phyloP scores from a whole-genome alignment of 2,888 invertebrate species.

The Stenoptilia bipunctidactyla region DNA sequence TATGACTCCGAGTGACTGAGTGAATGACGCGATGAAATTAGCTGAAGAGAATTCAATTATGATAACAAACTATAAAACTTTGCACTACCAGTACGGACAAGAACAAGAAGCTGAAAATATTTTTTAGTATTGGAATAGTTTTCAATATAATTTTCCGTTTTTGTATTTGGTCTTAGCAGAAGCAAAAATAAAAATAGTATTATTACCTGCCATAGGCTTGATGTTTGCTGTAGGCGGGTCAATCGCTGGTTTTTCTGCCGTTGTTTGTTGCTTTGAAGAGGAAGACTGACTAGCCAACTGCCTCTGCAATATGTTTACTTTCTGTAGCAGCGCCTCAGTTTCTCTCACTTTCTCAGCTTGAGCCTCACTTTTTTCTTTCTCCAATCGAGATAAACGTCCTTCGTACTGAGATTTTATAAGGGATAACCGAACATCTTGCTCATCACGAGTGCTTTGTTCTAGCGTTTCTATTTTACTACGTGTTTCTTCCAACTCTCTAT shows the following conservation, averaged over 20 bases:
- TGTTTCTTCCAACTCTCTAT: constrained; percentile 69
- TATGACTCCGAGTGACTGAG: no score
- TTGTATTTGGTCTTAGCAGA: no score
- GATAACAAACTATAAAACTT: no score
- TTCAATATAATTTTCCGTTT: no score
- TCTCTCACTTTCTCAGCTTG: constrained; percentile 73
- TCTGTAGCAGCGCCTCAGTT: constrained; percentile 79
- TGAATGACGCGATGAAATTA: no score
- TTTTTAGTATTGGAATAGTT: no score
- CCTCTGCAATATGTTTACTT: constrained; percentile 77
- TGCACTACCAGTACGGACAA: no score
- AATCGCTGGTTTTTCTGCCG: constrained; percentile 65
- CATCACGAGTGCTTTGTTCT: constrained; percentile 66
- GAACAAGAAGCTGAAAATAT: no score
- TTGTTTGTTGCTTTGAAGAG: constrained; percentile 74
- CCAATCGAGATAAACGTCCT: constrained; percentile 75
- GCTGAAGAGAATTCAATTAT: no score
- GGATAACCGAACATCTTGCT: constrained; percentile 69
- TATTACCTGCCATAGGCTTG: constrained; percentile 90
- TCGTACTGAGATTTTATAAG: constrained; percentile 79
- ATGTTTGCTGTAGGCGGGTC: constrained; percentile 89
- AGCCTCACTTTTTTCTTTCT: constrained; percentile 79
- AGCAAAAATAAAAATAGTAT: no score
- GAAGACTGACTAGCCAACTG: constrained; percentile 80
- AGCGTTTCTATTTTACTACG: constrained; percentile 60